phyloP scores from a whole-genome alignment of 2,888 invertebrate species.

The Nysson spinosus region DNA sequence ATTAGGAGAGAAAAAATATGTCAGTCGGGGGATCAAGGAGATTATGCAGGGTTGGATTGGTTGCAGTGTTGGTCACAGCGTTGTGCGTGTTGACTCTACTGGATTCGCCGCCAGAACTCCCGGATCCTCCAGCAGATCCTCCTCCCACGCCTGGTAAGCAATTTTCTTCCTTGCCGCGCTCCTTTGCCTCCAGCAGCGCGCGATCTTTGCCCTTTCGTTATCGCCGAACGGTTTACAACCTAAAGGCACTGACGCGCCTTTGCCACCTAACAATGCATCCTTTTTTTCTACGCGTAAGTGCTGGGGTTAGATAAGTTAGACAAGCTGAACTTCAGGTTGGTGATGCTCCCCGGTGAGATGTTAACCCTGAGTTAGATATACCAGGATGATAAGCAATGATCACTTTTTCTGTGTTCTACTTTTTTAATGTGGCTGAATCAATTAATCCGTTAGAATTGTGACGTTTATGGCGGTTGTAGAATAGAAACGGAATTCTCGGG shows the following conservation, averaged over 20 bases:
- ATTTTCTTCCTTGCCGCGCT: conserved; percentile 41
- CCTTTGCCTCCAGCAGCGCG: conserved; percentile 47
- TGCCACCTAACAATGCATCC: conserved; percentile 47
- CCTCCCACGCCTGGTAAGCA: conserved; percentile 72
- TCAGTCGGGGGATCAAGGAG: conserved; percentile 63
- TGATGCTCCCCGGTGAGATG: conserved; percentile 1
- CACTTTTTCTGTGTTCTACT: too few relatives aligned
- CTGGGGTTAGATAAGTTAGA: conserved; percentile 15
- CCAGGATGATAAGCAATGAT: too few relatives aligned
- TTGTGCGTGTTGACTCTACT: conserved; percentile 72
- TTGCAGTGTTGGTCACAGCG: conserved; percentile 71
- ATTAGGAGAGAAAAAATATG: conserved; percentile 39
- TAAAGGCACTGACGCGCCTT: conserved; percentile 37
- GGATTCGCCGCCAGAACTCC: conserved; percentile 72
- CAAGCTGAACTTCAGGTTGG: background rate
- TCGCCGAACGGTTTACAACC: conserved; percentile 49
- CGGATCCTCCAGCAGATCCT: conserved; percentile 69
- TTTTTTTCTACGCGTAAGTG: conserved; percentile 3
- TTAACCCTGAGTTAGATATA: background rate
- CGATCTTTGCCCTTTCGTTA: conserved; percentile 60
- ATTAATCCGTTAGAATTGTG: too few relatives aligned
- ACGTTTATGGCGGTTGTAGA: too few relatives aligned
- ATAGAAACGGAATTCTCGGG: too few relatives aligned
- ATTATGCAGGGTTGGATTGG: conserved; percentile 72
- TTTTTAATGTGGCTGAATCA: too few relatives aligned